phyloP scores from a whole-genome alignment of 2,888 invertebrate species.

The Amphipyra tragopoginis region DNA sequence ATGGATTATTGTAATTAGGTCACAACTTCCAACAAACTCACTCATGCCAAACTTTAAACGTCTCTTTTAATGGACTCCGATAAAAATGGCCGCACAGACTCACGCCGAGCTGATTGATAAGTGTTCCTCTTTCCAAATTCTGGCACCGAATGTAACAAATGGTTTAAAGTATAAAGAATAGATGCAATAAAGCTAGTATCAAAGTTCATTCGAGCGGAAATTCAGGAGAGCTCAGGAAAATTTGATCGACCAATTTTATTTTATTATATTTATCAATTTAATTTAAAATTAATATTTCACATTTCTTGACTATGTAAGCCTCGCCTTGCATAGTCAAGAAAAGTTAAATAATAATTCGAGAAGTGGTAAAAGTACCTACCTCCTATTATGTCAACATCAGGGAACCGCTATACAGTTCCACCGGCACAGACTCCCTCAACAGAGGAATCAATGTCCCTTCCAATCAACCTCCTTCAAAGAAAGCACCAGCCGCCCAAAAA shows the following conservation, averaged over 20 bases:
- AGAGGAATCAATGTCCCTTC: no score
- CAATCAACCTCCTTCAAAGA: no score
- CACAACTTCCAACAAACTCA: background rate
- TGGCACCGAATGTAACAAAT: background rate
- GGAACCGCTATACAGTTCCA: no score
- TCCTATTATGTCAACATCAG: no score
- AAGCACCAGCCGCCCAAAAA: no score
- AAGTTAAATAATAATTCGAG: no score
- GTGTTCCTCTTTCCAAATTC: background rate
- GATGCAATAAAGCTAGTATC: background rate
- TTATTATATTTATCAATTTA: no score
- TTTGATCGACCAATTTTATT: background rate
- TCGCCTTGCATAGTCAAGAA: no score
- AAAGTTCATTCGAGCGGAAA: background rate
- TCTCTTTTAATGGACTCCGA: background rate
- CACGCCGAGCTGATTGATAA: background rate
- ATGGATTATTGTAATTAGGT: slow-evolving; percentile 2
- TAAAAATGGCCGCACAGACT: background rate
- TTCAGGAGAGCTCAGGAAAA: background rate
- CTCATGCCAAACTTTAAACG: background rate
- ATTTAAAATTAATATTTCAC: no score
- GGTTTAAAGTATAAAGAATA: background rate
- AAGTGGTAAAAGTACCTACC: no score
- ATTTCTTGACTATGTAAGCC: no score
- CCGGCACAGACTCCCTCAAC: no score